phyloP scores from a whole-genome alignment of 1,140 invertebrate genomes.

The Solenopsis fugax region DNA sequence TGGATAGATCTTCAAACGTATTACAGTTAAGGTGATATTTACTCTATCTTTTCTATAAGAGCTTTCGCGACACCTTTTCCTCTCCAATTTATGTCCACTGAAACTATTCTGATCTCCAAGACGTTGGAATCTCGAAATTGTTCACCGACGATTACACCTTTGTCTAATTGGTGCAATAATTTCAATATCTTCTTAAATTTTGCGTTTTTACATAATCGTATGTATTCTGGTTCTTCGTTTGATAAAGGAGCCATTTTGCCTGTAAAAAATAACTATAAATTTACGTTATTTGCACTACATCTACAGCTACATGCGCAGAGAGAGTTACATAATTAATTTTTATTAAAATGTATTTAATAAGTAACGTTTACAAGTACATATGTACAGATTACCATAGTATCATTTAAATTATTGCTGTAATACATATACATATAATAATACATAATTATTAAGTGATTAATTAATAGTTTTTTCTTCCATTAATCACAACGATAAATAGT shows the following conservation, averaged over 20 bases:
- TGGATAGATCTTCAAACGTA: background rate
- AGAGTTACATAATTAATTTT: slow-evolving; percentile 9
- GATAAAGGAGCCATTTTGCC: slow-evolving; percentile 75
- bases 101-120: slow-evolving; percentile 89
- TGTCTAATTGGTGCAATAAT: slow-evolving; percentile 88
- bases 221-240: slow-evolving; percentile 83
- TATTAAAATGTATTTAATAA: background rate
- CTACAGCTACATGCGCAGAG: background rate
- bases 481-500: background rate
- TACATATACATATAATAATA: background rate
- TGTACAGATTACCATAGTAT: too few relatives aligned
- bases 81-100: slow-evolving; percentile 89
- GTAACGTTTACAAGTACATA: background rate
- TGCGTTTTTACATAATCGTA: slow-evolving; percentile 85
- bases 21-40: slow-evolving; percentile 72
- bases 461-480: background rate
- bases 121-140: slow-evolving; percentile 88
- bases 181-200: slow-evolving; percentile 89
- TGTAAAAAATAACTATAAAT: slow-evolving; percentile 36
- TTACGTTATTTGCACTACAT: too few relatives aligned
- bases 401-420: background rate
- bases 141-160: slow-evolving; percentile 87
- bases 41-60: slow-evolving; percentile 89
- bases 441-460: background rate
- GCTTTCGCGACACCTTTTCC: slow-evolving; percentile 90